A percentile compares a stretch with the other conserved stretches of the same genome.
Conservation (phyloP, 1,140 invertebrate species). For the Oncopodura yosiiana region DNA sequence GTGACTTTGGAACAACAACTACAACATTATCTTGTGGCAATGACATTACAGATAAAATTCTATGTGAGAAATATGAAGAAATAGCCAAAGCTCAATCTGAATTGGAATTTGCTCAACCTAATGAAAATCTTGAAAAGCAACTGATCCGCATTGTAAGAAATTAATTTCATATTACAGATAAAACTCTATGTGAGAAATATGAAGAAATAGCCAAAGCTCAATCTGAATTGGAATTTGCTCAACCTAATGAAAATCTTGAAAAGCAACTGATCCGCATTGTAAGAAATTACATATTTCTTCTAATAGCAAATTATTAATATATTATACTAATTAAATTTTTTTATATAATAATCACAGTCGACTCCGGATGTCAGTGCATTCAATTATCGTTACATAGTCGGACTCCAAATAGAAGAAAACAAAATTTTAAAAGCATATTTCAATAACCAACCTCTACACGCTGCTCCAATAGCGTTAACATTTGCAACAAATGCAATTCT, state of each 20-base stretch:
- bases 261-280: no score
- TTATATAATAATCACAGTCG: no score
- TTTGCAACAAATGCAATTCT: slow-evolving; percentile 41
- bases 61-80: neutral
- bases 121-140: neutral
- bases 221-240: neutral
- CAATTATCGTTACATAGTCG: slow-evolving; percentile 37
- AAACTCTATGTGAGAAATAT: slow-evolving; percentile 7
- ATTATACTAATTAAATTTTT: no score
- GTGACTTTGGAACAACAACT: neutral
- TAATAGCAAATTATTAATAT: no score
- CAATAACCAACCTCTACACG: slow-evolving; percentile 46
- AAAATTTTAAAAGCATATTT: slow-evolving; percentile 38
- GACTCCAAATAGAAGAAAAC: slow-evolving; percentile 16
- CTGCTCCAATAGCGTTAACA: slow-evolving; percentile 41
- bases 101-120: neutral
- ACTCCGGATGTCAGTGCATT: slow-evolving; percentile 35
- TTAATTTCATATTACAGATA: no score
- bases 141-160: no score
- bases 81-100: neutral
- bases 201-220: neutral
- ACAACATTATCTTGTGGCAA: slow-evolving; percentile 1
- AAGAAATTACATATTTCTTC: no score
- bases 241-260: neutral
- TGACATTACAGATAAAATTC: no score